These are phyloP conservation scores for Heliconius hermathena DNA, from an alignment of 1,140 invertebrate species.

Conservation along the genomic window DNA sequence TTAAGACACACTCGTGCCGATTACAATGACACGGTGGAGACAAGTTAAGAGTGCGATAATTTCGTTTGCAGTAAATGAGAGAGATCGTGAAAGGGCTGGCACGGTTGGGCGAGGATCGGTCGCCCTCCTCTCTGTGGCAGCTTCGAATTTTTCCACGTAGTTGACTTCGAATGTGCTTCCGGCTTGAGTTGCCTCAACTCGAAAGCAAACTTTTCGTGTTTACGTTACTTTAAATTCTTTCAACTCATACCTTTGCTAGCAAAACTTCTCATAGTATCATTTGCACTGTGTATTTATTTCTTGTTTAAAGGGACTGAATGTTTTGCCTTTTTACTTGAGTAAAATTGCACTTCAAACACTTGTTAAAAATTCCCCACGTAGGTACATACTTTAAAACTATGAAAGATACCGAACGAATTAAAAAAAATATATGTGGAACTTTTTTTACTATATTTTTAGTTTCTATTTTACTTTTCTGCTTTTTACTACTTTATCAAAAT, in stretches of 20 bases:
- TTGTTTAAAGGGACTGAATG: slow-evolving; percentile 55
- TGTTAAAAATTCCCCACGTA: slow-evolving; percentile 49
- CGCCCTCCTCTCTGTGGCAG: slow-evolving; percentile 58
- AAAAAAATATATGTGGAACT: slow-evolving; percentile 14
- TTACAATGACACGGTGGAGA: slow-evolving; percentile 8
- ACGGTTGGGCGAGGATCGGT: slow-evolving; percentile 47
- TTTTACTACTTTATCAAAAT: too few relatives aligned
- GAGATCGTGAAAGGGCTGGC: slow-evolving; percentile 56
- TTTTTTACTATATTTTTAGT: too few relatives aligned
- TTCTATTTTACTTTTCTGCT: too few relatives aligned
- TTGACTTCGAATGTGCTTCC: slow-evolving; percentile 75
- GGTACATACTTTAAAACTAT: slow-evolving; percentile 44
- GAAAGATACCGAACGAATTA: slow-evolving; percentile 35
- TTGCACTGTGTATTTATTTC: slow-evolving; percentile 63
- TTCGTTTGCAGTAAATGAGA: slow-evolving; percentile 58
- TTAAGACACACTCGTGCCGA: not conserved
- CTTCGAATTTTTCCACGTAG: slow-evolving; percentile 77
- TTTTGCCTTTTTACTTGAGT: slow-evolving; percentile 56
- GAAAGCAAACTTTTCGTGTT: slow-evolving; percentile 79
- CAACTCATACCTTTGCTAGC: slow-evolving; percentile 69
- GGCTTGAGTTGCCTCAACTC: slow-evolving; percentile 74
- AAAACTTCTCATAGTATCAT: slow-evolving; percentile 72
- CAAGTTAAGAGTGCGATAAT: slow-evolving; percentile 44
- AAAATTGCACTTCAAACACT: slow-evolving; percentile 60
- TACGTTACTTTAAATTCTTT: slow-evolving; percentile 78